Conservation (phyloP, 2,888 invertebrate genomes). For the Drosophila flavopinicola region DNA sequence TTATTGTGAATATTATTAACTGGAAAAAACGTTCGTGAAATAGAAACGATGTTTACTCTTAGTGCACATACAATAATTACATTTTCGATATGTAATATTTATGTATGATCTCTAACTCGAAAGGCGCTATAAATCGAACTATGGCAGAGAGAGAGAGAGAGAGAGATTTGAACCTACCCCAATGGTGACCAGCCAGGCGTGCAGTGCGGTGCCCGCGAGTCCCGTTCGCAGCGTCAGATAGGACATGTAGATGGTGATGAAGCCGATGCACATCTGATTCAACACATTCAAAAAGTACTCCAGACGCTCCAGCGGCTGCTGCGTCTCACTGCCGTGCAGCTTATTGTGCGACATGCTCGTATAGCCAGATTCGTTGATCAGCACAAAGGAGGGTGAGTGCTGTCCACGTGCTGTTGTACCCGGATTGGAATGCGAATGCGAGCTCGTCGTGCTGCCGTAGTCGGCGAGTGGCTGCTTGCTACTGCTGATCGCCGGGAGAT, state of each 20-base stretch:
- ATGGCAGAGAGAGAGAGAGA: too few relatives aligned
- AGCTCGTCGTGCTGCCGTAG: conserved; percentile 74
- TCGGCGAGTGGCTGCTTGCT: conserved; percentile 56
- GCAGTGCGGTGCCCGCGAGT: conserved; percentile 70
- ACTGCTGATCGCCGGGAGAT: conserved; percentile 57
- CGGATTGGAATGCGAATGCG: neutral
- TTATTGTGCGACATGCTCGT: conserved; percentile 67
- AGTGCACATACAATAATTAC: too few relatives aligned
- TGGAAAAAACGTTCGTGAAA: too few relatives aligned
- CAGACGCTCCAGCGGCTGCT: conserved; percentile 56
- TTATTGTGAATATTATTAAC: too few relatives aligned
- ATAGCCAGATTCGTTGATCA: conserved; percentile 51
- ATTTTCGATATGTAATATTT: too few relatives aligned
- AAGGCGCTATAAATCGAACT: too few relatives aligned
- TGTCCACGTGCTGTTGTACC: conserved; percentile 24
- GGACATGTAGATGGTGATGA: conserved; percentile 81
- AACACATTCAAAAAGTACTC: conserved; percentile 75
- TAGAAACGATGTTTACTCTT: too few relatives aligned
- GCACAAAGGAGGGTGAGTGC: conserved; percentile 47
- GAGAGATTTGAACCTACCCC: conserved; percentile 70
- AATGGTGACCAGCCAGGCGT: conserved; percentile 82
- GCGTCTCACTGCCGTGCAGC: conserved; percentile 46
- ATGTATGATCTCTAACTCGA: too few relatives aligned
- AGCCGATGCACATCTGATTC: conserved; percentile 83
- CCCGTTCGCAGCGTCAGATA: conserved; percentile 75